These are phyloP conservation scores for Sminthopsis crassicaudata DNA, from an alignment of 2,113 vertebrate genomes.

Conservation along the genomic window DNA sequence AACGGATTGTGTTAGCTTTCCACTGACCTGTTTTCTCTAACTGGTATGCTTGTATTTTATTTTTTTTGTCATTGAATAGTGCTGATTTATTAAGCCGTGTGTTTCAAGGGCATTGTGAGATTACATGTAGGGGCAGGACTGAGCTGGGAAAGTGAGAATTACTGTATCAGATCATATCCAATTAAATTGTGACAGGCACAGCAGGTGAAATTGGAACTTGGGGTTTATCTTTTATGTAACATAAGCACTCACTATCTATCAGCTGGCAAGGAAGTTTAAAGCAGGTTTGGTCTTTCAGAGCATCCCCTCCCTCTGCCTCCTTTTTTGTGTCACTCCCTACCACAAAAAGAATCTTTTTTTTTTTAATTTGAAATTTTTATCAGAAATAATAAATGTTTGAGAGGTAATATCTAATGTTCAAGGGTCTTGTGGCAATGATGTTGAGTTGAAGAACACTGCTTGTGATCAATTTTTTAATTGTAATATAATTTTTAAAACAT, in stretches of 20 bases:
- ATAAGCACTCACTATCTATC: slow-evolving; percentile 68
- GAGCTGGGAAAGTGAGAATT: slow-evolving; percentile 78
- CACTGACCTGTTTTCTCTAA: slow-evolving; percentile 76
- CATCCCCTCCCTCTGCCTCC: slow-evolving; percentile 18
- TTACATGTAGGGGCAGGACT: slow-evolving; percentile 74
- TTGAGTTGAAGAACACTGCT: slow-evolving; percentile 16
- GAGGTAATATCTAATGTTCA: slow-evolving; percentile 35
- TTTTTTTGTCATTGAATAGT: slow-evolving; percentile 77
- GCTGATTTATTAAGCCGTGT: slow-evolving; percentile 76
- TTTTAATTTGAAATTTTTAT: slow-evolving; percentile 35
- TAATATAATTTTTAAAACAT: no score
- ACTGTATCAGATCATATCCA: slow-evolving; percentile 80
- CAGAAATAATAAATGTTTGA: slow-evolving; percentile 20
- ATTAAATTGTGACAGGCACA: slow-evolving; percentile 81
- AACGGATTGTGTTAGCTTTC: slow-evolving; percentile 64
- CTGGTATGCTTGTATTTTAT: slow-evolving; percentile 61
- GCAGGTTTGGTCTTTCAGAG: slow-evolving; percentile 60
- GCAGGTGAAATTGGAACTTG: slow-evolving; percentile 77
- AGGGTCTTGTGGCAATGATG: slow-evolving; percentile 17
- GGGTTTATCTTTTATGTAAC: slow-evolving; percentile 77
- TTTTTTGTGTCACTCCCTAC: not conserved
- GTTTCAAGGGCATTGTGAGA: slow-evolving; percentile 79
- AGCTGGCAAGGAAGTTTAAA: slow-evolving; percentile 68
- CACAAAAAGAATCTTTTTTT: slow-evolving; percentile 62
- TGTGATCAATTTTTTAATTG: not conserved